phyloP scores from a whole-genome alignment of 2,797 vertebrate genomes.

The Tauraco hartlaubi region DNA sequence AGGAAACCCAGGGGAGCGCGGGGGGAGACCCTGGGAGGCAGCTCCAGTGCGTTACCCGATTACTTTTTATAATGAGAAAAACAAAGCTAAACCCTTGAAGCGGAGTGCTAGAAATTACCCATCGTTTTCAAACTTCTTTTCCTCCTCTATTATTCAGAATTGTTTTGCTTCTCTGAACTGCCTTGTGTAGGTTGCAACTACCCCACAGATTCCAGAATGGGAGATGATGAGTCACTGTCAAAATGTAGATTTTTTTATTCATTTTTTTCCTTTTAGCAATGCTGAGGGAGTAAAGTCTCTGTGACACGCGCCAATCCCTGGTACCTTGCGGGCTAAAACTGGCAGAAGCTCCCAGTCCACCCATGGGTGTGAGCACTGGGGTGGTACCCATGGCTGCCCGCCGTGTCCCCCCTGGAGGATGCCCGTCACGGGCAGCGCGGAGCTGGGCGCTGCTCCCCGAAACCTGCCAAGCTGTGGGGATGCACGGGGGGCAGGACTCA shows the following conservation, averaged over 20 bases:
- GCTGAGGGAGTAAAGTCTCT: slow-evolving; percentile 11
- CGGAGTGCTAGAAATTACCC: slow-evolving; percentile 32
- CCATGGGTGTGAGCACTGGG: neutral
- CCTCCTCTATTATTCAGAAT: slow-evolving; percentile 64
- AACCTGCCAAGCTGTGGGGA: fast-evolving
- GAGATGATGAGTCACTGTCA: slow-evolving; percentile 72
- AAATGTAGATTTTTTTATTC: slow-evolving; percentile 9
- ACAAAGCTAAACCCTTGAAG: neutral
- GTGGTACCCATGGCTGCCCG: neutral
- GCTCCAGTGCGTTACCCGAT: neutral
- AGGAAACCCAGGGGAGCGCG: neutral
- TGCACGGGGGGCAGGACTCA: fast-evolving
- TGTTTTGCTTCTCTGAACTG: slow-evolving; percentile 68
- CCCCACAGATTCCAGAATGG: slow-evolving; percentile 76
- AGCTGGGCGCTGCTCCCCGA: neutral
- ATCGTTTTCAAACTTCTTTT: slow-evolving; percentile 29
- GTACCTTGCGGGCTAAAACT: neutral
- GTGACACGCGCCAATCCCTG: neutral
- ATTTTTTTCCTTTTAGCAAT: neutral
- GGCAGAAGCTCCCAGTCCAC: neutral
- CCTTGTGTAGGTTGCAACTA: slow-evolving; percentile 75
- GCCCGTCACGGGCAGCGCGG: fast-evolving
- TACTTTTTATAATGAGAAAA: slow-evolving; percentile 25
- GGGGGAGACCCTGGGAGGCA: slow-evolving; percentile 1
- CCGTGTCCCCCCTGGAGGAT: neutral